Evolutionary conservation across 2,113 vertebrate species (phyloP).

Genomic region (Zosterops pallidus): DNA sequence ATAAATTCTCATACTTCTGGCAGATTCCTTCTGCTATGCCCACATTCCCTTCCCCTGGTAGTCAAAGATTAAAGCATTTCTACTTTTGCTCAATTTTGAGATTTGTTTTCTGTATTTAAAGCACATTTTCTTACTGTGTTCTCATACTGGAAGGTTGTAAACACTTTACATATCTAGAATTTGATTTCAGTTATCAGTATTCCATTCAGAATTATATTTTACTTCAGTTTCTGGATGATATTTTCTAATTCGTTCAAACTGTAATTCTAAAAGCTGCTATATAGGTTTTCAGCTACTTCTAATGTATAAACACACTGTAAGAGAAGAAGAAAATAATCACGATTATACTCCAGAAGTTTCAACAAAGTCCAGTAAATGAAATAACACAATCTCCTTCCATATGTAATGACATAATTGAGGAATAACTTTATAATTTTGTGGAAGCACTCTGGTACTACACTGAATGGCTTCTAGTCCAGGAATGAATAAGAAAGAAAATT

Average conservation of each 20-base stretch:
- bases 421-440: background rate
- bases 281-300: background rate
- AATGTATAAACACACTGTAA: background rate
- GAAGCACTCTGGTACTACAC: background rate
- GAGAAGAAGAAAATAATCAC: background rate
- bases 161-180: background rate
- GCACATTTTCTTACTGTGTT: background rate
- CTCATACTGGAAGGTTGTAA: background rate
- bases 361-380: background rate
- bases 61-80: background rate
- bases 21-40: background rate
- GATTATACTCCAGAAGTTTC: background rate
- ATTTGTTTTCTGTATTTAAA: background rate
- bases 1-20: background rate
- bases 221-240: background rate
- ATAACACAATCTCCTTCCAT: background rate
- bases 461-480: background rate
- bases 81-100: background rate
- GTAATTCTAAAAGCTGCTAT: background rate
- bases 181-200: background rate
- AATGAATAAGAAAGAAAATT: background rate
- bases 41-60: background rate
- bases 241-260: background rate
- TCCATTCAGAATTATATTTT: background rate
- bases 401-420: background rate